Percentiles rank a stretch among this genome's conserved stretches.
Evolutionary conservation across 35 echinoderm and acorn worm species (phyloP).

Genomic region (Ophiothrix spiculata): DNA sequence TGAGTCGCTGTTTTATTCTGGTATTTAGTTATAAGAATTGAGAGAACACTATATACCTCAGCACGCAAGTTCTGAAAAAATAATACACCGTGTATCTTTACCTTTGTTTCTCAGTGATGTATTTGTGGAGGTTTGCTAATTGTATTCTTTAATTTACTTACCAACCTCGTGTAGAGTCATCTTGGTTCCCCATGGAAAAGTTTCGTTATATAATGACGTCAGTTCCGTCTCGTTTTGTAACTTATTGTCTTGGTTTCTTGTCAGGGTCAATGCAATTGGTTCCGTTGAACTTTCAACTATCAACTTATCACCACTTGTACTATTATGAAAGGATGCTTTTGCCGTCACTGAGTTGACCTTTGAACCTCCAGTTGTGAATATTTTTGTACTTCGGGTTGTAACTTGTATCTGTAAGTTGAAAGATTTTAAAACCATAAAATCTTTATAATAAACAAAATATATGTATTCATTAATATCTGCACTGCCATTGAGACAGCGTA

Average conservation of each 20-base stretch:
- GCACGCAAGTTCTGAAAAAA: too few species aligned
- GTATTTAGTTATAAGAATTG: too few species aligned
- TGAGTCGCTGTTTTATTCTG: too few species aligned
- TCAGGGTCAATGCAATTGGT: neutral
- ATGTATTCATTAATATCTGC: too few species aligned
- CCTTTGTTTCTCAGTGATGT: too few species aligned
- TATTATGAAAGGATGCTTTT: neutral
- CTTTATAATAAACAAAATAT: too few species aligned
- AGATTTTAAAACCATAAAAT: too few species aligned
- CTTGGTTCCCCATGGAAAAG: neutral
- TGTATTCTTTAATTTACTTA: too few species aligned
- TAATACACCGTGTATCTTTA: too few species aligned
- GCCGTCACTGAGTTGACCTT: neutral
- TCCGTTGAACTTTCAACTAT: neutral
- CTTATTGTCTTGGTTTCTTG: neutral
- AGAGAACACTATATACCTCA: too few species aligned
- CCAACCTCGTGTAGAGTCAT: neutral
- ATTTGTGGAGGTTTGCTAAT: too few species aligned
- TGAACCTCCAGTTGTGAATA: neutral
- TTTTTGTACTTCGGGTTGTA: slow-evolving; percentile 19
- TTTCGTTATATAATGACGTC: neutral
- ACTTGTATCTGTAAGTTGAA: neutral
- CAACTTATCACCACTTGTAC: slow-evolving; percentile 13
- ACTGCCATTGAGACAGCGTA: too few species aligned
- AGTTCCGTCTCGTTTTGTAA: neutral